A percentile compares a stretch with the other conserved stretches of the same genome.
Evolutionary conservation across 2,888 invertebrate species (phyloP).

Genomic region (Spilosoma lubricipeda): DNA sequence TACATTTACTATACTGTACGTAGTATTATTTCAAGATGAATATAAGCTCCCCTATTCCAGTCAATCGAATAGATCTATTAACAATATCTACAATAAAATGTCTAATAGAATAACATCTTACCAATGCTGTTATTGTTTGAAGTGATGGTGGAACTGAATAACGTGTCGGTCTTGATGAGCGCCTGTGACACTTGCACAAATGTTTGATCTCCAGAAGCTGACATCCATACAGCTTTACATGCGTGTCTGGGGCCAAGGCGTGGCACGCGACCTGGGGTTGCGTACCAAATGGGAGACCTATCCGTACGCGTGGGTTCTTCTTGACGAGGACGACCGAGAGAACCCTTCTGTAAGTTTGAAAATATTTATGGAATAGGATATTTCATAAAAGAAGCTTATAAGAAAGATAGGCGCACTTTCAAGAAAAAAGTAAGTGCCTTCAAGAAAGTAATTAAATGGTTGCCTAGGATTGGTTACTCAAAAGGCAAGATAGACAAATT

Average conservation of each 20-base stretch:
- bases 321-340: slow-evolving; percentile 82
- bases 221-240: slow-evolving; percentile 96
- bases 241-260: slow-evolving; percentile 94
- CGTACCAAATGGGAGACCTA: slow-evolving; percentile 89
- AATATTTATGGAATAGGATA: neutral
- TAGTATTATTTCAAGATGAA: neutral
- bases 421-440: no score
- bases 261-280: slow-evolving; percentile 91
- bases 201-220: slow-evolving; percentile 98
- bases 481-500: no score
- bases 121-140: slow-evolving; percentile 94
- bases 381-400: neutral
- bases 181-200: slow-evolving; percentile 97
- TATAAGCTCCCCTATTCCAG: neutral
- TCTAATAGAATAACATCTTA: slow-evolving; percentile 67
- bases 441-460: no score
- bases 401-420: neutral
- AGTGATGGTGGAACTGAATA: slow-evolving; percentile 95
- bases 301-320: slow-evolving; percentile 72
- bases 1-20: neutral
- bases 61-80: neutral
- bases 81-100: neutral
- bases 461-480: neutral
- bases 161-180: slow-evolving; percentile 95
- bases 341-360: slow-evolving; percentile 80